Conservation (phyloP, 2,888 invertebrate species). For the Sericinus montela region DNA sequence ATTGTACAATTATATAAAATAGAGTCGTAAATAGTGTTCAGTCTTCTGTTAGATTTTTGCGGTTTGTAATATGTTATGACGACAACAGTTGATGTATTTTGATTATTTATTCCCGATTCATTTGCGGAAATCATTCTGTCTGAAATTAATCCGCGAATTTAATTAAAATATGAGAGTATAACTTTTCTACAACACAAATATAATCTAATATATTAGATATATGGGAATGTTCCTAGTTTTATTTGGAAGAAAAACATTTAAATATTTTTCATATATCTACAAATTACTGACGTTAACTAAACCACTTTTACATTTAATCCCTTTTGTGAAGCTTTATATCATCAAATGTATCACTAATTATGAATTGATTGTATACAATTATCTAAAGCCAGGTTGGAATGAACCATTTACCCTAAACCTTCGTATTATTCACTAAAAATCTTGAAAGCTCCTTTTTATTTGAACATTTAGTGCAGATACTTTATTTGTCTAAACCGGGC, state of each 20-base stretch:
- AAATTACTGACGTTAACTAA: constrained; percentile 49
- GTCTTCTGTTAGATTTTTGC: constrained; percentile 70
- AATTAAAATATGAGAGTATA: background rate
- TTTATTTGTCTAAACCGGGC: constrained; percentile 74
- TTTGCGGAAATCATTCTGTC: constrained; percentile 27
- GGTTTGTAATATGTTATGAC: constrained; percentile 38
- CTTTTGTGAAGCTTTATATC: constrained; percentile 28
- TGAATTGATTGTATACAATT: constrained; percentile 74
- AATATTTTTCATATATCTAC: constrained; percentile 42
- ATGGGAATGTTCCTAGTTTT: constrained; percentile 39
- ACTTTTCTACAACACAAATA: constrained; percentile 13
- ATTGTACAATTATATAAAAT: constrained; percentile 75
- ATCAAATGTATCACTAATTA: constrained; percentile 33
- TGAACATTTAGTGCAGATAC: constrained; percentile 78
- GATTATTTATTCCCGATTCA: constrained; percentile 24
- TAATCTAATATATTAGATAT: constrained; percentile 20
- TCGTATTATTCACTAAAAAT: constrained; percentile 72
- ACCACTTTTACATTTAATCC: constrained; percentile 49
- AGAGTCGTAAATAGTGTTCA: constrained; percentile 76
- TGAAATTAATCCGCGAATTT: background rate
- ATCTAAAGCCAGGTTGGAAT: constrained; percentile 75
- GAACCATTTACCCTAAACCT: constrained; percentile 69
- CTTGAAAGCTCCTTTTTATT: constrained; percentile 78
- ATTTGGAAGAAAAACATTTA: constrained; percentile 41
- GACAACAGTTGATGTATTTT: constrained; percentile 36